phyloP scores from a whole-genome alignment of 2,797 vertebrate genomes.

The Sebastes oblongus region DNA sequence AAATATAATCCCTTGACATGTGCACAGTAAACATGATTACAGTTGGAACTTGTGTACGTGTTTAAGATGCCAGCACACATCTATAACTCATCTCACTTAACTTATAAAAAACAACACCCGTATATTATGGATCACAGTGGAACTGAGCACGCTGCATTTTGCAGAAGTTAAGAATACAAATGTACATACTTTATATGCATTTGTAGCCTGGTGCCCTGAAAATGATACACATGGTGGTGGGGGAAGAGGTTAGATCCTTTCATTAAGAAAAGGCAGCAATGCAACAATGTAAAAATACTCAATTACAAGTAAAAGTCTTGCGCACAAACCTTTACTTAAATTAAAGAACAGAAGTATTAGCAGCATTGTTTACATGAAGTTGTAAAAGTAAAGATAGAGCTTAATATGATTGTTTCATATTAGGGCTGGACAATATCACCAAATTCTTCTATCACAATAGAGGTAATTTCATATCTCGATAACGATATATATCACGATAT shows the following conservation, averaged over 20 bases:
- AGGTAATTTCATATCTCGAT: too few relatives aligned
- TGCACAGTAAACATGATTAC: slow-evolving; percentile 49
- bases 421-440: too few relatives aligned
- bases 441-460: too few relatives aligned
- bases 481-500: too few relatives aligned
- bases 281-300: background rate
- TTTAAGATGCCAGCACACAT: slow-evolving; percentile 40
- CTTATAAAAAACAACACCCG: slow-evolving; percentile 10
- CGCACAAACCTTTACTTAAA: background rate
- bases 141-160: background rate
- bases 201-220: background rate
- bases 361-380: background rate
- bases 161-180: background rate
- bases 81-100: slow-evolving; percentile 38
- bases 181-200: background rate
- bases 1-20: slow-evolving; percentile 31
- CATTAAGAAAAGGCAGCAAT: background rate
- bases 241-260: background rate
- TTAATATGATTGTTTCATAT: background rate
- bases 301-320: background rate
- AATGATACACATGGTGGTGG: background rate
- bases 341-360: background rate
- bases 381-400: background rate
- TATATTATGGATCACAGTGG: background rate
- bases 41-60: background rate